phyloP scores from a whole-genome alignment of 2,113 vertebrate species.

The Sciurus niger region DNA sequence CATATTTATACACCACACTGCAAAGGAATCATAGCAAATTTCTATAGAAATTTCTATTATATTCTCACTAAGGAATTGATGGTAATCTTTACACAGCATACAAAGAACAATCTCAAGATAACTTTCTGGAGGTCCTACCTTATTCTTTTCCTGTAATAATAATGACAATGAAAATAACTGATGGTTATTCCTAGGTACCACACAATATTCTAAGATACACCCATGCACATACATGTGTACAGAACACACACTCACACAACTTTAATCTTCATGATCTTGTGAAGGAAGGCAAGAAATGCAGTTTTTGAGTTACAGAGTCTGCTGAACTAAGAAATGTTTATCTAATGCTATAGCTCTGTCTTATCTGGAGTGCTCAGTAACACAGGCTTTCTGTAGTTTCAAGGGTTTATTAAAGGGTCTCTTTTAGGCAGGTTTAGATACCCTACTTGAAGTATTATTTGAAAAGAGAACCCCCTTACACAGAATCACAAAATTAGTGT shows the following conservation, averaged over 20 bases:
- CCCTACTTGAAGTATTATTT: neutral
- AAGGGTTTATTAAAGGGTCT: neutral
- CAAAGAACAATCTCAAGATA: neutral
- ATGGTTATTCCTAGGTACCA: neutral
- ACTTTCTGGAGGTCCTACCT: neutral
- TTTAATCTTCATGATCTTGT: neutral
- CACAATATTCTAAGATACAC: neutral
- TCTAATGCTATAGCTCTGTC: neutral
- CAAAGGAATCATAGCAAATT: neutral
- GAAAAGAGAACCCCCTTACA: neutral
- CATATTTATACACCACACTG: neutral
- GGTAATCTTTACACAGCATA: neutral
- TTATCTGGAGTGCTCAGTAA: neutral
- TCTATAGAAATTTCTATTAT: neutral
- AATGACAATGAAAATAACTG: neutral
- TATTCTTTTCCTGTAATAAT: neutral
- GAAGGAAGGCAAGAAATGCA: neutral
- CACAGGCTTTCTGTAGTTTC: neutral
- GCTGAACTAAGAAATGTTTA: neutral
- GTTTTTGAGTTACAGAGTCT: neutral
- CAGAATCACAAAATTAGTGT: neutral
- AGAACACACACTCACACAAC: too few relatives aligned
- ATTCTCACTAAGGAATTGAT: neutral
- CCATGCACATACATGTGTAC: neutral
- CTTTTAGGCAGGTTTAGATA: neutral